These are phyloP conservation scores for Formica exsecta DNA, from an alignment of 1,140 invertebrate genomes.

Conservation along the genomic window DNA sequence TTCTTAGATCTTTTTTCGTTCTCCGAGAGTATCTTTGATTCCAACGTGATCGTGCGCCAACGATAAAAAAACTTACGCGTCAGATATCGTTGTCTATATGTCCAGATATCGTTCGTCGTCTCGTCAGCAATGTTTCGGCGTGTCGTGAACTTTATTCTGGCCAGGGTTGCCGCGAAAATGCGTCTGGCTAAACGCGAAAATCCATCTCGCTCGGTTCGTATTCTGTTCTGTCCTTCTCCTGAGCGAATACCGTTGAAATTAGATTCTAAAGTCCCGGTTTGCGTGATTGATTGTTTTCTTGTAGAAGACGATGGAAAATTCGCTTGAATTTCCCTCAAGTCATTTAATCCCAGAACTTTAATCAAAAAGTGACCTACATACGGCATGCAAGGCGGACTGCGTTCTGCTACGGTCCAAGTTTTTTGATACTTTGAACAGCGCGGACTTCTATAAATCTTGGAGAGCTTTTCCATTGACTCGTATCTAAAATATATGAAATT, in stretches of 20 bases:
- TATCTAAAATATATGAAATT: constrained; percentile 77
- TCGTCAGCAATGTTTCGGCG: constrained; percentile 12
- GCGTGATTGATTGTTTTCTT: background rate
- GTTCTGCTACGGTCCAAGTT: constrained; percentile 80
- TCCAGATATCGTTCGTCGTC: constrained; percentile 39
- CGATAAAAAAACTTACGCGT: constrained; percentile 71
- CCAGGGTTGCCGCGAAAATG: constrained; percentile 67
- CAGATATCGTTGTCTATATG: constrained; percentile 58
- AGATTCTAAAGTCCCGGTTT: background rate
- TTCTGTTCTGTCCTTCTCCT: background rate
- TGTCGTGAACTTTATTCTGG: constrained; percentile 41
- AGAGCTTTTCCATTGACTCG: constrained; percentile 85
- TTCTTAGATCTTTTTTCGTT: constrained; percentile 73
- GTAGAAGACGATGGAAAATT: background rate
- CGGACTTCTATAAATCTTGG: constrained; percentile 84
- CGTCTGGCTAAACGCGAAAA: constrained; percentile 39
- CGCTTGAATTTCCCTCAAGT: background rate
- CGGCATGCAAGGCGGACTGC: constrained; percentile 83
- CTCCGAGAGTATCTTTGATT: constrained; percentile 72
- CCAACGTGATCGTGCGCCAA: constrained; percentile 71
- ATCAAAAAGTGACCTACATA: constrained; percentile 85
- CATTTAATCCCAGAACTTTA: constrained; percentile 79
- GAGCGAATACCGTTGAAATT: background rate
- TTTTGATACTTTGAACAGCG: constrained; percentile 80
- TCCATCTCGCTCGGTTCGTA: background rate